Base-by-base conservation (phyloP, 2,888 invertebrate species). In the Hartigia nigra region DNA sequence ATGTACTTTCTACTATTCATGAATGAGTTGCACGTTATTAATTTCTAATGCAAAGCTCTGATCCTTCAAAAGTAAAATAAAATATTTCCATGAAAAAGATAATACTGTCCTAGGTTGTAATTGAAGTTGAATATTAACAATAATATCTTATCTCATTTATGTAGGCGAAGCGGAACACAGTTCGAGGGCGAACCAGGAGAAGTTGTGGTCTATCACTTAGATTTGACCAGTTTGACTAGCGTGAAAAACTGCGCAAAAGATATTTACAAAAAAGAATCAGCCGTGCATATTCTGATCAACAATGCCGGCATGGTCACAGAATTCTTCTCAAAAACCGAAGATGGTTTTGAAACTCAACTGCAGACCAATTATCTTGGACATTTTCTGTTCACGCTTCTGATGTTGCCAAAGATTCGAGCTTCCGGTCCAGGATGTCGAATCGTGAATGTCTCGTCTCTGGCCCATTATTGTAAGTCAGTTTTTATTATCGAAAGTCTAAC, bases 281-380 rank as follows among this genome's bases (percentile, higher is more conserved):
- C 92, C 35, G 78, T 91, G 23, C 86, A 91, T 79, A 83, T 95
- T 76, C 91, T 95, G 12, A 93, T 95, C 0, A 95, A 95, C 84
- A 95, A 95, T 90, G 95, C 95, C 3, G 95, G 95, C 3, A 92
- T 95, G 0, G 94, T 95, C 94, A 92, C 93, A 88, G 93, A 94
- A 75, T 94, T 94, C 0, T 91, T 92, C 79, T 90, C 92, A 0
- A 88, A 91, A 70, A 94, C 95, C 0, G 92, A 92, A 75, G 95
- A 95, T 85, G 95, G 94, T 0, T 94, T 94, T 83, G 95, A 95
- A 89, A 92, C 93, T 80, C 95, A 95, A 82, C 92, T 95, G 55
- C 95, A 93, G 1, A 93, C 94, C 1, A 95, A 95, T 87, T 94
- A 95, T 90, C 91, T 94, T 83, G 94, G 93, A 0, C 94, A 94